These are phyloP conservation scores for Sorex fumeus DNA, from an alignment of 2,113 vertebrate species.

Conservation along the genomic window DNA sequence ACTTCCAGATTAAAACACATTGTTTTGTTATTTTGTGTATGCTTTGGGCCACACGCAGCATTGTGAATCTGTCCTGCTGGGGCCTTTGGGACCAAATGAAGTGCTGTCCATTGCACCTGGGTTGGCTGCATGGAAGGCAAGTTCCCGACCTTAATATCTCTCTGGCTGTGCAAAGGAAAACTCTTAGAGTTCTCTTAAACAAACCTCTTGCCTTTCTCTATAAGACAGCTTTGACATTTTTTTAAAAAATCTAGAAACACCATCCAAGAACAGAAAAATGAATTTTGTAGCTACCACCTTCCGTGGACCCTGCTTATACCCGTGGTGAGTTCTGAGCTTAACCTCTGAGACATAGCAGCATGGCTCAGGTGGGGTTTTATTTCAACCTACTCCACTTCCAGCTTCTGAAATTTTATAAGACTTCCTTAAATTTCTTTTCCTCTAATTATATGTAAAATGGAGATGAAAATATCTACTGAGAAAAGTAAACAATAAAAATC, in stretches of 20 bases:
- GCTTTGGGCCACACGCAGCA: too few species aligned
- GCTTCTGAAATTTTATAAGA: not conserved
- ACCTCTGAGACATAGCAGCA: too few species aligned
- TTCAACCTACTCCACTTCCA: not conserved
- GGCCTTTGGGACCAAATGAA: too few species aligned
- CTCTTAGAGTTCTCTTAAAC: not conserved
- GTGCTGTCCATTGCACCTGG: too few species aligned
- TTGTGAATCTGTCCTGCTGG: too few species aligned
- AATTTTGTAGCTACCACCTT: too few species aligned
- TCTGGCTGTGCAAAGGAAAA: not conserved
- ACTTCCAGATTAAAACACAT: not conserved
- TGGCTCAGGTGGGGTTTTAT: not conserved
- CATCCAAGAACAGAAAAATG: not conserved
- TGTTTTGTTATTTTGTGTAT: too few species aligned
- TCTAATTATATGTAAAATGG: not conserved
- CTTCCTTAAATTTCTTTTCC: not conserved
- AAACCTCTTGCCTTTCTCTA: too few species aligned
- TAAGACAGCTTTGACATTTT: not conserved
- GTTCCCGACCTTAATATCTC: too few species aligned
- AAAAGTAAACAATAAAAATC: not conserved
- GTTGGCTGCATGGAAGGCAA: not conserved
- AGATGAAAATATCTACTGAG: not conserved
- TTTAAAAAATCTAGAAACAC: not conserved
- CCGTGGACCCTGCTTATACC: rapidly evolving
- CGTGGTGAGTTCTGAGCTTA: not conserved